A percentile compares a stretch with the other conserved stretches of the same genome.
Evolutionary conservation across 1,140 invertebrate genomes (phyloP).

Genomic region (Babylonia areolata): DNA sequence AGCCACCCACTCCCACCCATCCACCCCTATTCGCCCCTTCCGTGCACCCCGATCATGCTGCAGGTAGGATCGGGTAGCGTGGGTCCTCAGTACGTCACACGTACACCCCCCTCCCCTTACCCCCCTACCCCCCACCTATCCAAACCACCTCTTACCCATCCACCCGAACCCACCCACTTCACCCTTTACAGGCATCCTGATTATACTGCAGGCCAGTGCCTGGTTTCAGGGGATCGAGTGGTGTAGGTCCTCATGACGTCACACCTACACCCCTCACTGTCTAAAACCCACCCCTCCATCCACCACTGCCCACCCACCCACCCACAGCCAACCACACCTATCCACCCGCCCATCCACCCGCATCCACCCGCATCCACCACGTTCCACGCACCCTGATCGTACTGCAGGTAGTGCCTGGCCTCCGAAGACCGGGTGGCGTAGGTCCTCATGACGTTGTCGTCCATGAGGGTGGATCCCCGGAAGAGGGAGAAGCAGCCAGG

Average conservation of each 20-base stretch:
- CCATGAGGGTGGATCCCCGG: conserved; percentile 80
- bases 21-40: background rate
- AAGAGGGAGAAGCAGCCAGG: conserved; percentile 82
- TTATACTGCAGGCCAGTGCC: too few species aligned
- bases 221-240: too few species aligned
- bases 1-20: background rate
- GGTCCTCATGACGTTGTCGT: conserved; percentile 80
- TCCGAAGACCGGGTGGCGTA: conserved; percentile 79
- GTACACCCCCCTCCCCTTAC: background rate
- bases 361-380: background rate
- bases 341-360: background rate
- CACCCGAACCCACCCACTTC: too few species aligned
- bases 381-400: conserved; percentile 78
- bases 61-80: too few species aligned
- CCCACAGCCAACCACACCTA: background rate
- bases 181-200: too few species aligned
- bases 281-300: too few species aligned
- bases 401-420: conserved; percentile 80
- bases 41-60: background rate
- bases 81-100: too few species aligned
- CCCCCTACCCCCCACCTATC: background rate
- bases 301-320: background rate
- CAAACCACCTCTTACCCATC: background rate
- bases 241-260: conserved; percentile 80
- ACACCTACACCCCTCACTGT: too few species aligned